phyloP scores from a whole-genome alignment of 1,140 invertebrate species.

The Lordiphosa mommai region DNA sequence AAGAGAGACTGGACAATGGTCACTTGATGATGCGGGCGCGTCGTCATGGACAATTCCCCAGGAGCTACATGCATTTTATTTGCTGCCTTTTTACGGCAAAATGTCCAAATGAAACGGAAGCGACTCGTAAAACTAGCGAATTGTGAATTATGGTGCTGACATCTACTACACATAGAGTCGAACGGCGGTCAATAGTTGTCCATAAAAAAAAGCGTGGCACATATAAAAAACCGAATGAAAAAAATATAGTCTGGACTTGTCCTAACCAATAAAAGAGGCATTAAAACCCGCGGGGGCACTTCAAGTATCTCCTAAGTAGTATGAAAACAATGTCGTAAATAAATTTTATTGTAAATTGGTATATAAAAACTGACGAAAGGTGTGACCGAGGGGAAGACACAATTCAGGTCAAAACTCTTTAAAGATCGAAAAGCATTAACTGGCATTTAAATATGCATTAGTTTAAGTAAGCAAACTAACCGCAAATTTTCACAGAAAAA shows the following conservation, averaged over 20 bases:
- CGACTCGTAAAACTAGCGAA: conserved; percentile 79
- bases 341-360: conserved; percentile 72
- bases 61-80: conserved; percentile 42
- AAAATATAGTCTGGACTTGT: conserved; percentile 63
- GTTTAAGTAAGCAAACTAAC: conserved; percentile 32
- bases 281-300: conserved; percentile 55
- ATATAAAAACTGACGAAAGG: conserved; percentile 44
- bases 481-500: conserved; percentile 31
- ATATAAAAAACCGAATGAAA: too few relatives aligned
- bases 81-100: conserved; percentile 65
- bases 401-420: conserved; percentile 36
- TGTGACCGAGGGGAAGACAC: conserved; percentile 19
- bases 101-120: conserved; percentile 66
- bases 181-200: conserved; percentile 58
- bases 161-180: conserved; percentile 28
- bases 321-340: conserved; percentile 71
- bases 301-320: conserved; percentile 50
- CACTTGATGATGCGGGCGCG: conserved; percentile 78
- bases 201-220: conserved; percentile 45
- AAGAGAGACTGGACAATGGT: conserved; percentile 66
- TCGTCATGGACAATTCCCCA: conserved; percentile 25
- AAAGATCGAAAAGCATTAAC: conserved; percentile 22
- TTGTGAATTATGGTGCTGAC: conserved; percentile 78
- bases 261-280: conserved; percentile 70
- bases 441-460: conserved; percentile 54